Percentiles rank a stretch among this genome's conserved stretches.
Evolutionary conservation across 1,140 invertebrate species (phyloP).

Genomic region (Linepithema humile): DNA sequence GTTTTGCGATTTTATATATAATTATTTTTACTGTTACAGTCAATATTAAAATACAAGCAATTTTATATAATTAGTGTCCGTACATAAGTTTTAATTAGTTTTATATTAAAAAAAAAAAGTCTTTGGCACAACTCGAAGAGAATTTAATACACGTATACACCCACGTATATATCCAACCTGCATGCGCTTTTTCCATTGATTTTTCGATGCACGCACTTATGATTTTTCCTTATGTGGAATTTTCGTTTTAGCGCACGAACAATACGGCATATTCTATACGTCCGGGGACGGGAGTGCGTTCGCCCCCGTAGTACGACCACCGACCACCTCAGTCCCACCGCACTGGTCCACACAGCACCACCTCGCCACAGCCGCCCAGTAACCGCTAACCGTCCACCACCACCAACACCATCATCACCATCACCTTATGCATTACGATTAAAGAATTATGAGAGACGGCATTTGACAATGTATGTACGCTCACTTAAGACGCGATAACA

Average conservation of each 20-base stretch:
- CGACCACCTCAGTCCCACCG: slow-evolving; percentile 85
- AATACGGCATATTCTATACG: slow-evolving; percentile 84
- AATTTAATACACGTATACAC: background rate
- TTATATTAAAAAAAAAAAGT: background rate
- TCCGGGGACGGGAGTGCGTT: slow-evolving; percentile 86
- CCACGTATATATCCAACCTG: slow-evolving; percentile 23
- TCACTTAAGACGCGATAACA: slow-evolving; percentile 39
- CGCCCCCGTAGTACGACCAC: slow-evolving; percentile 86
- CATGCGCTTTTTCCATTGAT: slow-evolving; percentile 45
- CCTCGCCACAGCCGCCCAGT: slow-evolving; percentile 85
- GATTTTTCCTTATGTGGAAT: slow-evolving; percentile 79
- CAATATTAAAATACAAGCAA: no score
- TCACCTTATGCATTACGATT: slow-evolving; percentile 77
- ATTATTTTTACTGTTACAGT: background rate
- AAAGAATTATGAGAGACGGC: slow-evolving; percentile 76
- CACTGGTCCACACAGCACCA: slow-evolving; percentile 86
- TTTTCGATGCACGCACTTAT: slow-evolving; percentile 74
- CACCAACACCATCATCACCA: slow-evolving; percentile 77
- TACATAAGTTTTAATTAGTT: background rate
- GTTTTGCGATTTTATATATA: background rate
- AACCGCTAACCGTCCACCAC: slow-evolving; percentile 84
- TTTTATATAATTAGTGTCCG: background rate
- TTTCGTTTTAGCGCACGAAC: slow-evolving; percentile 87
- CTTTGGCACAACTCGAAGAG: background rate
- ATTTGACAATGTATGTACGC: slow-evolving; percentile 77